phyloP scores from a whole-genome alignment of 2,113 vertebrate genomes.

The Tamias sibiricus region DNA sequence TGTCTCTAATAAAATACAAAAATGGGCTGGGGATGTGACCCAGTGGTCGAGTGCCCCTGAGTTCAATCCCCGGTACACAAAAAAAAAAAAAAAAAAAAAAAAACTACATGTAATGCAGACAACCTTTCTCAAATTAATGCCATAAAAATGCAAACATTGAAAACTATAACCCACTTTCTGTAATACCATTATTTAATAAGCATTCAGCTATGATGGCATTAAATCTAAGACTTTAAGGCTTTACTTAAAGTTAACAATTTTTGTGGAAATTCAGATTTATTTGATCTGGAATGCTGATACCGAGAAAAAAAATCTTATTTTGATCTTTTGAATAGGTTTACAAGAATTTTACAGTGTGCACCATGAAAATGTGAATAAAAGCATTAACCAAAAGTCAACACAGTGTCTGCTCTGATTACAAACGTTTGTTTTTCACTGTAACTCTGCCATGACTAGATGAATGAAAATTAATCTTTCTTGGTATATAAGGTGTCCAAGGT shows the following conservation, averaged over 20 bases:
- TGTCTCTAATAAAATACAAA: too few relatives aligned
- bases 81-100: too few relatives aligned
- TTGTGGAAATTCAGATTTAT: background rate
- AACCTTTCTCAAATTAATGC: background rate
- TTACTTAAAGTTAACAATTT: background rate
- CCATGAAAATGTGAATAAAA: background rate
- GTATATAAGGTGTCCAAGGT: background rate
- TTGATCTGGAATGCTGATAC: background rate
- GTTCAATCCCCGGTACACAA: too few relatives aligned
- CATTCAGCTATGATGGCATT: background rate
- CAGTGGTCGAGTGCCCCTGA: too few relatives aligned
- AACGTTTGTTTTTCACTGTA: background rate
- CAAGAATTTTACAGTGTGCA: background rate
- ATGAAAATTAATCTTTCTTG: slow-evolving; percentile 13
- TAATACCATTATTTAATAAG: background rate
- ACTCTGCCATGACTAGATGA: background rate
- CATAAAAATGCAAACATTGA: background rate
- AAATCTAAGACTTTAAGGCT: background rate
- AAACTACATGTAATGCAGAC: background rate
- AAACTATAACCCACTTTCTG: background rate
- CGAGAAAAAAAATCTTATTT: background rate
- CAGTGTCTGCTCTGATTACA: background rate
- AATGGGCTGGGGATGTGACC: too few relatives aligned
- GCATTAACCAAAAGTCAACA: background rate
- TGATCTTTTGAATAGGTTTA: background rate